A percentile compares a stretch with the other conserved stretches of the same genome.
Evolutionary conservation across 2,113 vertebrate genomes (phyloP).

Genomic region (Elanus axillaris): DNA sequence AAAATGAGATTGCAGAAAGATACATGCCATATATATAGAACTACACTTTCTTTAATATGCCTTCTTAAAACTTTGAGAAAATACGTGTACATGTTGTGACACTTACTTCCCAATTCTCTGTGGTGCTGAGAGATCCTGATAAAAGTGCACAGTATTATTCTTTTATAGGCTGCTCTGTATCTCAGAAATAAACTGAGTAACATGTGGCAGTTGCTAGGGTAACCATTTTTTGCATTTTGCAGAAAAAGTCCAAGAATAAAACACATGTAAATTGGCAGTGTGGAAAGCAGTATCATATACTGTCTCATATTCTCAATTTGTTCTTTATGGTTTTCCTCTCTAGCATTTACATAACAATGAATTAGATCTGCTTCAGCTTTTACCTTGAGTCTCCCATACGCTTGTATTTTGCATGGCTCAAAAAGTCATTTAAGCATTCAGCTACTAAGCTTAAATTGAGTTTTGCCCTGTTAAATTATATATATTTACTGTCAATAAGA

Average conservation of each 20-base stretch:
- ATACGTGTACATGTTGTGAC: not conserved
- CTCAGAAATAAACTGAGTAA: constrained; percentile 45
- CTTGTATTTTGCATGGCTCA: not conserved
- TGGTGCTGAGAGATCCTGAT: not conserved
- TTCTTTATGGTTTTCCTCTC: not conserved
- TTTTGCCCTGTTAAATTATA: not conserved
- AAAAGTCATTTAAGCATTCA: not conserved
- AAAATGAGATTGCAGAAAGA: not conserved
- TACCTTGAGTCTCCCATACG: not conserved
- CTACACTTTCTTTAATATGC: not conserved
- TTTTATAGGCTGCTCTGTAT: constrained; percentile 1
- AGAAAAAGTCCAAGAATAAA: constrained; percentile 59
- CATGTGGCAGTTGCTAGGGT: constrained; percentile 67
- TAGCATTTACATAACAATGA: not conserved
- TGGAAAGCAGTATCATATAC: not conserved
- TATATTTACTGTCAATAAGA: not conserved
- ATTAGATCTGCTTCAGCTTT: not conserved
- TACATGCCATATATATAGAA: not conserved
- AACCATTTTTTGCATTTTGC: constrained; percentile 70
- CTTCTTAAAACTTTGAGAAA: not conserved
- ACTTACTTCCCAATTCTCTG: not conserved
- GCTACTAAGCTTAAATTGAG: not conserved
- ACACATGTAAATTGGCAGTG: constrained; percentile 49
- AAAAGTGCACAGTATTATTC: constrained; percentile 15
- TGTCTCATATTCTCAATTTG: constrained; percentile 15